Percentiles rank a stretch among this genome's conserved stretches.
Conservation (phyloP, 2,888 invertebrate genomes). For the Spodoptera exigua region DNA sequence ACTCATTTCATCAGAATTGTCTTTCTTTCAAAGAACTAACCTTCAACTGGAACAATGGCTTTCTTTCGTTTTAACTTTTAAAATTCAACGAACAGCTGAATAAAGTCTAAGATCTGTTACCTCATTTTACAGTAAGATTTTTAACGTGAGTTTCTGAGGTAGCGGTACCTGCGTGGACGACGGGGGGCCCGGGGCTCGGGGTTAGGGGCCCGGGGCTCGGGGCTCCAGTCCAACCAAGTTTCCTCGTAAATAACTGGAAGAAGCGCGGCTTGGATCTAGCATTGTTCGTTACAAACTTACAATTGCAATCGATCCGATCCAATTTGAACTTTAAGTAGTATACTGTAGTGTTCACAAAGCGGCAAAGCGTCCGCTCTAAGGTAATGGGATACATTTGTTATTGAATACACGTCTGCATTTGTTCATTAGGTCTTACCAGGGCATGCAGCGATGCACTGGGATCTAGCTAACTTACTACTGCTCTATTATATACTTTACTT, state of each 20-base stretch:
- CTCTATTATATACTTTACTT: slow-evolving; percentile 43
- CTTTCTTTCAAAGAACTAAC: slow-evolving; percentile 51
- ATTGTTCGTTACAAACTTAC: slow-evolving; percentile 55
- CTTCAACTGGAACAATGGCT: slow-evolving; percentile 45
- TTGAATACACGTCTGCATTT: slow-evolving; percentile 59
- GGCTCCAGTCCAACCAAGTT: slow-evolving; percentile 50
- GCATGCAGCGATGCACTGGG: slow-evolving; percentile 22
- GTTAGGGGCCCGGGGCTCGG: slow-evolving; percentile 16
- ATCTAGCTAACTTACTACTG: slow-evolving; percentile 42
- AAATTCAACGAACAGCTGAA: slow-evolving; percentile 51
- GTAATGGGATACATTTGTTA: slow-evolving; percentile 59
- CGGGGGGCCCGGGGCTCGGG: slow-evolving; percentile 4
- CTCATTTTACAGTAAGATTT: slow-evolving; percentile 60
- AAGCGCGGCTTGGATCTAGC: slow-evolving; percentile 37
- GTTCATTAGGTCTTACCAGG: slow-evolving; percentile 48
- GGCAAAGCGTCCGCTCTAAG: slow-evolving; percentile 16
- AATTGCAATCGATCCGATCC: slow-evolving; percentile 45
- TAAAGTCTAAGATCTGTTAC: slow-evolving; percentile 58
- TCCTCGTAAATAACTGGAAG: slow-evolving; percentile 55
- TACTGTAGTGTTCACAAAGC: slow-evolving; percentile 1
- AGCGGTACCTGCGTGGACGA: slow-evolving; percentile 36
- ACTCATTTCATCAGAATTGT: slow-evolving; percentile 47
- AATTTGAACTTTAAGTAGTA: slow-evolving; percentile 54
- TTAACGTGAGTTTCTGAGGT: slow-evolving; percentile 48
- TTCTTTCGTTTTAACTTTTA: slow-evolving; percentile 56